Evolutionary conservation across 2,113 vertebrate genomes (phyloP).

Genomic region (Barnardius zonarius): DNA sequence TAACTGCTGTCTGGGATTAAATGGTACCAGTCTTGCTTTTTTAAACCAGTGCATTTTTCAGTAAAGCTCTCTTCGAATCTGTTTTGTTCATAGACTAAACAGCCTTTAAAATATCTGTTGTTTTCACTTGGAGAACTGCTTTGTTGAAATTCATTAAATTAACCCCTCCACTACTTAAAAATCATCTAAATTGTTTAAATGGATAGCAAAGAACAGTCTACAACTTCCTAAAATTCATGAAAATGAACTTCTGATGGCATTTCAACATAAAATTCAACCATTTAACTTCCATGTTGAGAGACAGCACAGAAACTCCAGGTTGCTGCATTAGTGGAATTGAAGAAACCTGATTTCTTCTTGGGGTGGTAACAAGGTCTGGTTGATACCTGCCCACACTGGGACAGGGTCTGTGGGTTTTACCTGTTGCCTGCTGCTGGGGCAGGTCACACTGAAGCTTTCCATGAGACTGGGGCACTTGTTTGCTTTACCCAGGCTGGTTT

Average conservation of each 20-base stretch:
- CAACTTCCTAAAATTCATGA: slow-evolving; percentile 13
- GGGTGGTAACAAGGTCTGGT: not conserved
- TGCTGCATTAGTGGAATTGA: not conserved
- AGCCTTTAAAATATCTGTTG: not conserved
- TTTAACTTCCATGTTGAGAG: not conserved
- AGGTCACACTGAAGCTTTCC: not conserved
- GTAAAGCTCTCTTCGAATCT: not conserved
- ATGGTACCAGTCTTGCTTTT: not conserved
- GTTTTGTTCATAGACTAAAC: not conserved
- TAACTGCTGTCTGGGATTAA: slow-evolving; percentile 18
- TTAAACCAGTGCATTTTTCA: not conserved
- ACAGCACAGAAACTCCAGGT: not conserved
- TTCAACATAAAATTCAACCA: slow-evolving; percentile 32
- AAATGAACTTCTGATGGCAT: slow-evolving; percentile 54
- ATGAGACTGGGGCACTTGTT: fast-evolving
- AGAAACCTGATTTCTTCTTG: not conserved
- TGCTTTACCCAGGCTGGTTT: not conserved
- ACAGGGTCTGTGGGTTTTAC: not conserved
- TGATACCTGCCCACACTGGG: not conserved
- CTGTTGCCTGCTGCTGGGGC: not conserved
- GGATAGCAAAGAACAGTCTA: slow-evolving; percentile 37
- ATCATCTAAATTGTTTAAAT: slow-evolving; percentile 44
- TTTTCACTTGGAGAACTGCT: slow-evolving; percentile 60
- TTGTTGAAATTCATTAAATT: slow-evolving; percentile 62
- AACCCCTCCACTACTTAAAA: slow-evolving; percentile 36